These are phyloP conservation scores for Cirrhinus mrigala DNA, from an alignment of 2,797 vertebrate species.

Conservation along the genomic window DNA sequence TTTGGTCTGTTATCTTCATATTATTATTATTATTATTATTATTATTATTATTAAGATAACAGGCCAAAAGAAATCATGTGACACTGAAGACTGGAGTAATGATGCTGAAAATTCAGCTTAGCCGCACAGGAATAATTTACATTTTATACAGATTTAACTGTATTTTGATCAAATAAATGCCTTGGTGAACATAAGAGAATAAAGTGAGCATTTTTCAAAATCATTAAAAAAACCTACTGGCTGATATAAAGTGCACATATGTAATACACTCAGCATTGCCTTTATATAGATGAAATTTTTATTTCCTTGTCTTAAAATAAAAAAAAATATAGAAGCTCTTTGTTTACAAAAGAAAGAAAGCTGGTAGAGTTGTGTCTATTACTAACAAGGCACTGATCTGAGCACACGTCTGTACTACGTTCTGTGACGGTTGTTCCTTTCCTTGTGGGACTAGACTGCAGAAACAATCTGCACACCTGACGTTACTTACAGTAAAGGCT, in stretches of 20 bases:
- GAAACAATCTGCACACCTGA: constrained; percentile 16
- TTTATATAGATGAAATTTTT: neutral
- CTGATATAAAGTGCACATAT: neutral
- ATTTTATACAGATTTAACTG: neutral
- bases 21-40: too few species aligned
- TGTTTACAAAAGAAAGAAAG: too few species aligned
- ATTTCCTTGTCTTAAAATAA: too few species aligned
- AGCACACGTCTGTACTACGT: neutral
- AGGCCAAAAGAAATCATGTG: neutral
- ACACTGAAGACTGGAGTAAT: neutral
- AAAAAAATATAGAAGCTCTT: too few species aligned
- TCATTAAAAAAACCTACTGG: neutral
- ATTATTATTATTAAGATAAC: too few species aligned
- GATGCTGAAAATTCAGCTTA: too few species aligned
- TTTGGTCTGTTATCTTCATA: too few species aligned
- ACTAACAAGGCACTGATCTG: neutral
- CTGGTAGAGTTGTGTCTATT: too few species aligned
- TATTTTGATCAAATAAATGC: neutral
- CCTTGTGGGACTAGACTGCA: neutral
- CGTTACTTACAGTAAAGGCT: constrained; percentile 27
- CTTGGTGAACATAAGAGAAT: too few species aligned
- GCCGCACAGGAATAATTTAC: neutral
- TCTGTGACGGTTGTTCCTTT: neutral
- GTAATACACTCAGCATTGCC: neutral
- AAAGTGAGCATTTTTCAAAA: too few species aligned